Base-by-base conservation (phyloP, 2,113 vertebrate species). In the Myocastor coypus region DNA sequence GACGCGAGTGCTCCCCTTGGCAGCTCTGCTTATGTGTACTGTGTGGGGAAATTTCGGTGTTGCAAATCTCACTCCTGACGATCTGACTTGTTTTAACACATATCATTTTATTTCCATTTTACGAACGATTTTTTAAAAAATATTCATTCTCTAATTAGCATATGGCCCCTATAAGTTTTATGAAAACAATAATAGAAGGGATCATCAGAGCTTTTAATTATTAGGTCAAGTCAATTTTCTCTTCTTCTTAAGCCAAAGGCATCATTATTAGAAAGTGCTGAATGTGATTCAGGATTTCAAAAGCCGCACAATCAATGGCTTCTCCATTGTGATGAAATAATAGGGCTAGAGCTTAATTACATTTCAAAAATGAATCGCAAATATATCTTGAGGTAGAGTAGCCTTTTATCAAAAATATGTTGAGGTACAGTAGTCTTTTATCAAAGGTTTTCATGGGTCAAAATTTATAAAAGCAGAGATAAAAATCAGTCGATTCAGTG, bases 171-270 rank as follows among this genome's bases (percentile, higher is more conserved):
- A 89, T 94, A 94, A 91, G 68, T 95, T 97, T 95, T 88, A 66
- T 91, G 55, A 93, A 97, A 97, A 97, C 97, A 97, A 89, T 84
- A 97, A 92, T 96, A 80, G 55, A 96, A 63, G 96, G 24, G 89
- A 92, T 95, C 91, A 94, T 96, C 73, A 96, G 59, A 84, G 88
- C 95, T 96, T 92, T 81, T 98, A 98, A 97, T 97, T 97, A 97
- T 97, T 97, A 61, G 75, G 42, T 97, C 97, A 97, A 97, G 89
- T 94, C 64, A 97, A 97, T 98, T 97, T 97, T 97, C 61, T 95
- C 37, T 57, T 97, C 73, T 57, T 98, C 95, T 97, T 93, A 97
- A 96, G 52, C 52, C 88, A 95, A 93, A n/a, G 57, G 83, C 93
- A 37, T 96, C 80, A 86, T 96, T 96, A 96, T 88, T 95, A 96